phyloP scores from a whole-genome alignment of 2,888 invertebrate genomes.

The Galerucella calmariensis region DNA sequence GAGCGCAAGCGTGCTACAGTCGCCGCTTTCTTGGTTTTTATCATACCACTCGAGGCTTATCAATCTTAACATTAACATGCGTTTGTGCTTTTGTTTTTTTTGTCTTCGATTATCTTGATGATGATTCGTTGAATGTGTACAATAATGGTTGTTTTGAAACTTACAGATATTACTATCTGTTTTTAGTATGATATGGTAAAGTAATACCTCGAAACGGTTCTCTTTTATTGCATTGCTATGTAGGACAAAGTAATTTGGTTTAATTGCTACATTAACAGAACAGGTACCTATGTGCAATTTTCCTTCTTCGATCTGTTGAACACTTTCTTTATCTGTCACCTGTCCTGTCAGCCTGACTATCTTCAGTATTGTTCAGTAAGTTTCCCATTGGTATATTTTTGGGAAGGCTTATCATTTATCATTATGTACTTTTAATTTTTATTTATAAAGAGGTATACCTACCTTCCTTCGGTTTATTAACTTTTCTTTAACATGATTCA shows the following conservation, averaged over 20 bases:
- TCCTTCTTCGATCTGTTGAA: background rate
- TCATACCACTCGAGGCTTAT: slow-evolving; percentile 53
- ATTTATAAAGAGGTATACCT: too few relatives aligned
- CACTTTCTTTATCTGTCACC: too few relatives aligned
- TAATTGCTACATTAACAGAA: slow-evolving; percentile 1
- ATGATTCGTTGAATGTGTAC: slow-evolving; percentile 6
- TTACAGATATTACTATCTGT: slow-evolving; percentile 1
- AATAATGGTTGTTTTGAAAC: slow-evolving; percentile 10
- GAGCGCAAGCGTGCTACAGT: slow-evolving; percentile 46
- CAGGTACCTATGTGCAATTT: background rate
- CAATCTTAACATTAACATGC: slow-evolving; percentile 53
- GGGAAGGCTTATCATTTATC: too few relatives aligned
- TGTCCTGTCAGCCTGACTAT: too few relatives aligned
- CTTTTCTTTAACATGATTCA: too few relatives aligned
- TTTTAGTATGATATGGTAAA: background rate
- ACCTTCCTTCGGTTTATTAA: too few relatives aligned
- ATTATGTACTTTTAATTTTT: too few relatives aligned
- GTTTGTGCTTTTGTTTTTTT: slow-evolving; percentile 50
- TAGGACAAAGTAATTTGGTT: background rate
- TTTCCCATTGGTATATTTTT: too few relatives aligned
- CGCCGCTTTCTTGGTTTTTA: slow-evolving; percentile 51
- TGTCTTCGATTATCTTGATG: slow-evolving; percentile 22
- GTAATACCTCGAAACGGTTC: background rate
- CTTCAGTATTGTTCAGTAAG: too few relatives aligned
- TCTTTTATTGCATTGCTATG: slow-evolving; percentile 5